These are phyloP conservation scores for Electrophaes corylata DNA, from an alignment of 2,888 invertebrate species.

Conservation along the genomic window DNA sequence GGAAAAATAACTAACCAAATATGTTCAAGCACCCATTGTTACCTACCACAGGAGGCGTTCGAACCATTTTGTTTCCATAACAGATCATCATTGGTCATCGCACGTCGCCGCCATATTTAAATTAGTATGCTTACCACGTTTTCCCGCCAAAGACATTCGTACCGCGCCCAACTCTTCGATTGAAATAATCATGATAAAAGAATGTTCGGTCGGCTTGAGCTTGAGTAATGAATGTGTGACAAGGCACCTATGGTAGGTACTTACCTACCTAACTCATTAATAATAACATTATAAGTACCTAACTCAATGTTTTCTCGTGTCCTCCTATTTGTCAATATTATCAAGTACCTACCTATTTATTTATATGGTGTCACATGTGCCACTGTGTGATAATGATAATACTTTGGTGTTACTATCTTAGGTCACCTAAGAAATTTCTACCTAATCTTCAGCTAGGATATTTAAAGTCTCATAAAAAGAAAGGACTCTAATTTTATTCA, in stretches of 20 bases:
- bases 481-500: too few species aligned
- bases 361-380: too few species aligned
- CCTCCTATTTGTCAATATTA: too few species aligned
- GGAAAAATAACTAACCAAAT: conserved; percentile 56
- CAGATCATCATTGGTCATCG: conserved; percentile 61
- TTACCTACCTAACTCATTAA: not conserved
- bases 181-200: conserved; percentile 79
- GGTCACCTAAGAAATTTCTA: too few species aligned
- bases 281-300: not conserved
- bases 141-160: conserved; percentile 75
- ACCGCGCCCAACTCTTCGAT: conserved; percentile 75
- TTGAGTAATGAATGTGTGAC: conserved; percentile 9
- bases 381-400: too few species aligned
- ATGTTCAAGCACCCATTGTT: conserved; percentile 68
- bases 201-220: conserved; percentile 64
- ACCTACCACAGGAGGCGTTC: conserved; percentile 48
- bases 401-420: too few species aligned
- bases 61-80: conserved; percentile 67
- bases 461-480: too few species aligned
- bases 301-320: too few species aligned
- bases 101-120: conserved; percentile 58
- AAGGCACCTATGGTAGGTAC: not conserved
- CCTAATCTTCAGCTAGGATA: too few species aligned
- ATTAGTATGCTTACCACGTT: conserved; percentile 70
- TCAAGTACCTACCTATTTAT: too few species aligned